phyloP scores from a whole-genome alignment of 2,113 vertebrate species.

The Myiopsitta monachus region DNA sequence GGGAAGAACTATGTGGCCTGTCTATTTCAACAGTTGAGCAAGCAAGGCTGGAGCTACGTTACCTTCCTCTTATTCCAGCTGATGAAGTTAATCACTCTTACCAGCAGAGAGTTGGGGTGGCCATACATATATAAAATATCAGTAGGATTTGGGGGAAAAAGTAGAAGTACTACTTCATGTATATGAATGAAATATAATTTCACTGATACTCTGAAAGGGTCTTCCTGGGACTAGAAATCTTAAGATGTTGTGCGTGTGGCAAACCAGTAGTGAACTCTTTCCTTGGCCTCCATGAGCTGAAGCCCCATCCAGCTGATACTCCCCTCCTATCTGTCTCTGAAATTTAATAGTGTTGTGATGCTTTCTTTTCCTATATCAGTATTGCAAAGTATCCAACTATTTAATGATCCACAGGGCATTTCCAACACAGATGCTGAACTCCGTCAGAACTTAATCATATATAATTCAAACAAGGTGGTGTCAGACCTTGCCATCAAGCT shows the following conservation, averaged over 20 bases:
- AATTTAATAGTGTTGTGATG: not conserved
- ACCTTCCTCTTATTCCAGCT: not conserved
- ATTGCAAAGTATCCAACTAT: not conserved
- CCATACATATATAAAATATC: not conserved
- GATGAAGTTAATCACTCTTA: not conserved
- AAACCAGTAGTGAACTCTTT: not conserved
- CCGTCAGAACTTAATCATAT: fast-evolving
- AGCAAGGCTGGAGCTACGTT: not conserved
- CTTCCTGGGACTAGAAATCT: not conserved
- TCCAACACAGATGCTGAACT: not conserved
- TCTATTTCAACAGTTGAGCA: fast-evolving
- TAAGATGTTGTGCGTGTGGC: not conserved
- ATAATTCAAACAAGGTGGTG: not conserved
- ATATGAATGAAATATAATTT: not conserved
- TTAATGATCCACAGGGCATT: not conserved
- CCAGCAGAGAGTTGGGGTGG: not conserved
- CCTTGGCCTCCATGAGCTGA: not conserved
- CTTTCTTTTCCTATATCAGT: not conserved
- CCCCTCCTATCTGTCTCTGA: not conserved
- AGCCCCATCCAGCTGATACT: not conserved
- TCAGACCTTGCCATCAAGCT: not conserved
- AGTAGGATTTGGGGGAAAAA: not conserved
- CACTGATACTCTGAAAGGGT: not conserved
- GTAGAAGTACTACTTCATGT: not conserved
- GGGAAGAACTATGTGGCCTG: not conserved